Conservation (phyloP, 2,797 vertebrate genomes). For the Borostomias antarcticus region DNA sequence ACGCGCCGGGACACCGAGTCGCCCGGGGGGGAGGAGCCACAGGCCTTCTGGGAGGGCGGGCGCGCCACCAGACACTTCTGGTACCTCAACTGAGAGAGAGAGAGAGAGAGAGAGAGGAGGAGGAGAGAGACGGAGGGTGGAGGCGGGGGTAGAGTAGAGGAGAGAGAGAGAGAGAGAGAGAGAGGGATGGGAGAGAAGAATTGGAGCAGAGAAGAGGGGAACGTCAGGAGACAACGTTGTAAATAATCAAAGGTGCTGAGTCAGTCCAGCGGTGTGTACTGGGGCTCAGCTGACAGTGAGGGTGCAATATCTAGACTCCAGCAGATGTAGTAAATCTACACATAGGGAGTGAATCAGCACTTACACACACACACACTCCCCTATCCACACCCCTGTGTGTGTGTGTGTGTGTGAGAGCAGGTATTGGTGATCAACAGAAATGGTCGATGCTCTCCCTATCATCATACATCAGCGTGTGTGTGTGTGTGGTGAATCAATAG, state of each 20-base stretch:
- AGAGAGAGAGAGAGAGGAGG: not conserved
- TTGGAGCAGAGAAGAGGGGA: conserved; percentile 37
- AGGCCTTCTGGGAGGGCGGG: conserved; percentile 90
- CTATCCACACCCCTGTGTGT: not conserved
- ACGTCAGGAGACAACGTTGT: not conserved
- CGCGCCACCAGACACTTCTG: conserved; percentile 98
- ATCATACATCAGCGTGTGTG: conserved; percentile 45
- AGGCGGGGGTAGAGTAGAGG: too few species aligned
- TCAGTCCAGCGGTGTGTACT: conserved; percentile 27
- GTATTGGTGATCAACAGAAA: conserved; percentile 61
- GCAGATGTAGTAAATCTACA: not conserved
- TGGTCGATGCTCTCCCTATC: conserved; percentile 60
- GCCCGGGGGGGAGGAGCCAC: conserved; percentile 85
- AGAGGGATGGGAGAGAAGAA: conserved; percentile 16
- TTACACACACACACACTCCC: not conserved
- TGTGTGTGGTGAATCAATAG: conserved; percentile 53
- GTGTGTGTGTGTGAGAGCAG: conserved; percentile 3
- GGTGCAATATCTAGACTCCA: not conserved
- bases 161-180: not conserved
- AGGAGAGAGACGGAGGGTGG: not conserved
- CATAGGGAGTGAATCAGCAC: conserved; percentile 1
- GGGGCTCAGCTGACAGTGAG: not conserved
- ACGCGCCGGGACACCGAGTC: conserved; percentile 94
- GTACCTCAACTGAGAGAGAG: conserved; percentile 84
- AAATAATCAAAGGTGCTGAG: conserved; percentile 50